A percentile compares a stretch with the other conserved stretches of the same genome.
phyloP scores from a whole-genome alignment of 2,888 invertebrate genomes.

The Cancer borealis region DNA sequence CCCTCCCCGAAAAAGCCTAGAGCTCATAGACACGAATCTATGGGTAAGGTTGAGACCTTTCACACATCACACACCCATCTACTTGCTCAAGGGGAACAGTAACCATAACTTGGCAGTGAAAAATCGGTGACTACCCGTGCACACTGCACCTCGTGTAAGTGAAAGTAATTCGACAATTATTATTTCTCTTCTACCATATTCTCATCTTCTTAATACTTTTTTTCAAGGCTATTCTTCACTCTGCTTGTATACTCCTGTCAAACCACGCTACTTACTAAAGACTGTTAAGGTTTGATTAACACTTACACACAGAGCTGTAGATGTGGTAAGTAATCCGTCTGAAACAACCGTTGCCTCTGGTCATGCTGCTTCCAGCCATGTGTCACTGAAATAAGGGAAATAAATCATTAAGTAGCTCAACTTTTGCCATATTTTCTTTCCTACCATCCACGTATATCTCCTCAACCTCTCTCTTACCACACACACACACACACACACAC shows the following conservation, averaged over 20 bases:
- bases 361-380: background rate
- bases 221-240: background rate
- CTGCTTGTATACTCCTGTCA: background rate
- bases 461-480: background rate
- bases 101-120: no score
- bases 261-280: background rate
- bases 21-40: no score
- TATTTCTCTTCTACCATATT: background rate
- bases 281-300: background rate
- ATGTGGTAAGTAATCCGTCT: background rate
- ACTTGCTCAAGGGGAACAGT: no score
- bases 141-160: no score
- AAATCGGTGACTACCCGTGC: no score
- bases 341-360: background rate
- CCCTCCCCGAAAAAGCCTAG: no score
- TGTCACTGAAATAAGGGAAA: no score
- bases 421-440: background rate
- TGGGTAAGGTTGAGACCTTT: no score
- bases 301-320: background rate
- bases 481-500: no score
- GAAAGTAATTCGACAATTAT: no score
- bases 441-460: background rate
- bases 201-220: background rate
- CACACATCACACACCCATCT: no score
- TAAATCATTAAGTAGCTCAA: no score